These are phyloP conservation scores for Antrozous pallidus DNA, from an alignment of 2,797 vertebrate genomes.

Conservation along the genomic window DNA sequence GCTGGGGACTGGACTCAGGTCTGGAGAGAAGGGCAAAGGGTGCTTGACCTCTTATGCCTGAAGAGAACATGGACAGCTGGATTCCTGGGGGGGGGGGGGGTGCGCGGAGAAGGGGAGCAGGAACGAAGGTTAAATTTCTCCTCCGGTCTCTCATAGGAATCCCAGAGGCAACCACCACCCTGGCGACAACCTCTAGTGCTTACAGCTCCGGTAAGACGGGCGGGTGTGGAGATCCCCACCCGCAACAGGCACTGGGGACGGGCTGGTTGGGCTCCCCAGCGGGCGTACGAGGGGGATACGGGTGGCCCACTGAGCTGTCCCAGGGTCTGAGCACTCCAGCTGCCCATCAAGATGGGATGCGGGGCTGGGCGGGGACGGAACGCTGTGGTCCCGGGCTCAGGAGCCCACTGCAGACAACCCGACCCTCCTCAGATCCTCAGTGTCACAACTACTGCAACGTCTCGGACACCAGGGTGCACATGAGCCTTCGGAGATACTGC, in stretches of 20 bases:
- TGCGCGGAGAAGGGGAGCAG: fast-evolving
- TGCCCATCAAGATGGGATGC: not conserved
- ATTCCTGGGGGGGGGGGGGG: not conserved
- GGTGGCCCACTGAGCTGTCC: not conserved
- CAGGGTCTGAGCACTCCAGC: not conserved
- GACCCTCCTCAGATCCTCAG: constrained; percentile 85
- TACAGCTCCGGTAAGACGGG: constrained; percentile 61
- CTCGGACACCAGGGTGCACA: constrained; percentile 87
- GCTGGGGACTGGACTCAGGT: not conserved
- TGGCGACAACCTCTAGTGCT: not conserved
- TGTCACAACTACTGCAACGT: constrained; percentile 90
- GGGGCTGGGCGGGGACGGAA: not conserved
- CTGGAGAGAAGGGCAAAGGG: not conserved
- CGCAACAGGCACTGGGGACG: not conserved
- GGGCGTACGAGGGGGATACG: no score
- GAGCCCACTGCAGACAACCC: not conserved
- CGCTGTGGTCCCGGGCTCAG: not conserved
- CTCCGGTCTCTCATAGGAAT: constrained; percentile 60
- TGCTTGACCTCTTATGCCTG: not conserved
- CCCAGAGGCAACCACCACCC: constrained; percentile 55
- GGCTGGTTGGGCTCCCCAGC: not conserved
- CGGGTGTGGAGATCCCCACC: not conserved
- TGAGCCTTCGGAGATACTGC: constrained; percentile 92
- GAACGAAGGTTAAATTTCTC: not conserved
- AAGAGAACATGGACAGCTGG: not conserved